These are phyloP conservation scores for Ptilonorhynchus violaceus DNA, from an alignment of 2,113 vertebrate genomes.

Conservation along the genomic window DNA sequence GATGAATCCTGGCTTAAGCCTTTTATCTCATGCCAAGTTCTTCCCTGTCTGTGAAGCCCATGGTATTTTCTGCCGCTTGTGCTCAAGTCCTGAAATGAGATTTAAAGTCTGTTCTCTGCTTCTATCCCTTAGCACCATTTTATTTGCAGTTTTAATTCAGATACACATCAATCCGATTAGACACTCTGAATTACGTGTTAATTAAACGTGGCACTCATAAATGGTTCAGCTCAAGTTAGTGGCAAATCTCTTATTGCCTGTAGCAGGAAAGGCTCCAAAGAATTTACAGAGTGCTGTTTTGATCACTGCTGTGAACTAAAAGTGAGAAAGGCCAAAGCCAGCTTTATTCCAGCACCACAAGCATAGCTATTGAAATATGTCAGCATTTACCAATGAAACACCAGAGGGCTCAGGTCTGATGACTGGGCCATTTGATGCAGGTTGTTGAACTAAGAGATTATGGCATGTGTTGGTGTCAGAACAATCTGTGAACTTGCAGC, in stretches of 20 bases:
- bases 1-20: not conserved
- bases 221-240: not conserved
- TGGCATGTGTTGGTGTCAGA: not conserved
- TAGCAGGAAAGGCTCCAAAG: not conserved
- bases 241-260: constrained; percentile 3
- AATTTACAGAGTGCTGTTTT: not conserved
- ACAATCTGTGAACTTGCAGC: not conserved
- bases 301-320: not conserved
- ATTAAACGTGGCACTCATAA: not conserved
- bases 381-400: not conserved
- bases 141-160: constrained; percentile 33
- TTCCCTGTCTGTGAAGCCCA: not conserved
- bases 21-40: constrained; percentile 26
- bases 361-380: not conserved
- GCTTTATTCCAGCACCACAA: not conserved
- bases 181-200: not conserved
- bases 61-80: not conserved
- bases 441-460: not conserved
- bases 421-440: not conserved
- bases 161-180: constrained; percentile 47
- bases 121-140: not conserved
- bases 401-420: not conserved
- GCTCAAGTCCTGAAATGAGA: not conserved
- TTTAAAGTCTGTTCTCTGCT: not conserved
- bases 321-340: not conserved